Conservation (phyloP, 2,888 invertebrate genomes). For the Helobdella robusta region DNA sequence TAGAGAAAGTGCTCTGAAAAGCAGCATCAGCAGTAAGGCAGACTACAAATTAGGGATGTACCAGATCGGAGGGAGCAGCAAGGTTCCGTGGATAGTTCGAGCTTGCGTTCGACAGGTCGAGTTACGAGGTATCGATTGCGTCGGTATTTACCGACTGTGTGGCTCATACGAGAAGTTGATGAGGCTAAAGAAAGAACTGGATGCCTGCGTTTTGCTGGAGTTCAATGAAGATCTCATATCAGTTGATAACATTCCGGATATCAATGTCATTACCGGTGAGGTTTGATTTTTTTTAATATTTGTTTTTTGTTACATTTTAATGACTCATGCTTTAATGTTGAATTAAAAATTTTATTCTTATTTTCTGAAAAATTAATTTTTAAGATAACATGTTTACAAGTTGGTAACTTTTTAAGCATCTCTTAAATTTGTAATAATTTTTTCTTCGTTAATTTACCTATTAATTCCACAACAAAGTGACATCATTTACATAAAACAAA, state of each 20-base stretch:
- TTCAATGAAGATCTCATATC: conserved; percentile 58
- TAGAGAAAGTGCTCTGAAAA: conserved; percentile 54
- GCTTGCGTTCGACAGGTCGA: conserved; percentile 93
- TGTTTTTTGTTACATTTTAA: background rate
- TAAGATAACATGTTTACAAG: no score
- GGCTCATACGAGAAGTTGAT: conserved; percentile 94
- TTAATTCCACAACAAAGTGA: no score
- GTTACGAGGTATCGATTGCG: conserved; percentile 82
- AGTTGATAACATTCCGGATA: conserved; percentile 93
- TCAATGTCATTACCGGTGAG: conserved; percentile 84
- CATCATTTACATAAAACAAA: no score
- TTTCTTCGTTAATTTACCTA: no score
- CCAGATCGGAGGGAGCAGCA: conserved; percentile 50
- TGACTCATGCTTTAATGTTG: no score
- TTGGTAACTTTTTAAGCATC: no score
- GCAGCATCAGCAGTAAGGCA: background rate
- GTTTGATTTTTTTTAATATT: background rate
- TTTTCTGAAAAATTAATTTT: no score
- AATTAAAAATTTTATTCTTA: no score
- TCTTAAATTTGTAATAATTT: no score
- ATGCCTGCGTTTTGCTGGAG: conserved; percentile 77
- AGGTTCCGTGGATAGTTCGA: conserved; percentile 78
- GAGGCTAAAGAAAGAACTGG: conserved; percentile 80
- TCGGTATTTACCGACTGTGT: conserved; percentile 82
- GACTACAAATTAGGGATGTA: background rate